phyloP scores from a whole-genome alignment of 2,113 vertebrate genomes.

The Leptobrachium ailaonicum region DNA sequence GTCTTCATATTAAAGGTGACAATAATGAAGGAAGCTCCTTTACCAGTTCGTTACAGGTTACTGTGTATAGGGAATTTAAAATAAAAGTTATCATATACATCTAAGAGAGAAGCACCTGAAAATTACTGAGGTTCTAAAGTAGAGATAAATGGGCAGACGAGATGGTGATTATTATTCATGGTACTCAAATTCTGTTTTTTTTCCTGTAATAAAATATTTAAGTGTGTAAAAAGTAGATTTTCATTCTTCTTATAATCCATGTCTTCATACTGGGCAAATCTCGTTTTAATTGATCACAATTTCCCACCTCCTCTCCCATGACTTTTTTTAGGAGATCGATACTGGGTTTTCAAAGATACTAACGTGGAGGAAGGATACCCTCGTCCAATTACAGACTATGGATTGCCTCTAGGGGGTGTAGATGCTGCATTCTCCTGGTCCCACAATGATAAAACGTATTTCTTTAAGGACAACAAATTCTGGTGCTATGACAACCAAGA shows the following conservation, averaged over 20 bases:
- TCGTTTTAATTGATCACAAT: not conserved
- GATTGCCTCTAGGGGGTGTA: conserved; percentile 80
- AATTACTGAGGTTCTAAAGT: not conserved
- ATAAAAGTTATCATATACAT: not conserved
- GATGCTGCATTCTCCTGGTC: conserved; percentile 90
- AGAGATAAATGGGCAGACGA: not conserved
- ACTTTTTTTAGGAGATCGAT: conserved; percentile 80
- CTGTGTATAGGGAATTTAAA: not conserved
- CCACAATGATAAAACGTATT: conserved; percentile 94
- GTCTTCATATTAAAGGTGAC: not conserved
- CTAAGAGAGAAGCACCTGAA: not conserved
- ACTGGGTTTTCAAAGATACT: conserved; percentile 97
- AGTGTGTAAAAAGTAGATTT: not conserved
- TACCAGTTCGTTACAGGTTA: not conserved
- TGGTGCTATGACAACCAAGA: conserved; percentile 89
- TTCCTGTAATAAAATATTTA: not conserved
- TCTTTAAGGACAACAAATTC: conserved; percentile 89
- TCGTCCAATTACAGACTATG: conserved; percentile 86
- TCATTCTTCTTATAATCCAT: not conserved
- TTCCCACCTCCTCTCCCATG: conserved; percentile 3
- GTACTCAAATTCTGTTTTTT: not conserved
- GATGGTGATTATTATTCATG: not conserved
- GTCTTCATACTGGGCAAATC: not conserved
- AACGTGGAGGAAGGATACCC: conserved; percentile 92
- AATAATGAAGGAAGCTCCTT: not conserved